Conservation (phyloP, 2,113 vertebrate genomes). For the Centropus bengalensis region DNA sequence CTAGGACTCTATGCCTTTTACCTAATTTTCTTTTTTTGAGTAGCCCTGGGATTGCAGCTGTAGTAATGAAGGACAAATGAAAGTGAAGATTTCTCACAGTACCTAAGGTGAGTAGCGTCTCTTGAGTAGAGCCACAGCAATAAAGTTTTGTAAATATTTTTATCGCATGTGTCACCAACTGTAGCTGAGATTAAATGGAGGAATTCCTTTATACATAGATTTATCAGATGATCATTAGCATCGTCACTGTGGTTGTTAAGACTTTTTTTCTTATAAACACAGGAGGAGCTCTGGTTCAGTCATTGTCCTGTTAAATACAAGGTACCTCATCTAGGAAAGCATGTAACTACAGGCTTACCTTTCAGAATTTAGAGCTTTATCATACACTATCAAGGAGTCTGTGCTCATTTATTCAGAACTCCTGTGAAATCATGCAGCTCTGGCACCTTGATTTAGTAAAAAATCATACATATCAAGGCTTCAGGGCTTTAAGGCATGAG, state of each 20-base stretch:
- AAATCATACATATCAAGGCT: neutral
- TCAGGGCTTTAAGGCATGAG: neutral
- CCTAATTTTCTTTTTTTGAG: neutral
- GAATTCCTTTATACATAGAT: neutral
- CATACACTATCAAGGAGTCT: neutral
- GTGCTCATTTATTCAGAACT: neutral
- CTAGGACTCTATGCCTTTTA: neutral
- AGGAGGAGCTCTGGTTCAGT: neutral
- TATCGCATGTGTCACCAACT: neutral
- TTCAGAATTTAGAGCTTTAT: neutral
- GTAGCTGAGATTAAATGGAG: neutral
- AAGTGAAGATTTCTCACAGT: neutral
- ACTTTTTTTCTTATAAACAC: neutral
- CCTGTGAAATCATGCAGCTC: neutral
- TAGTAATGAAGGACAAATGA: neutral
- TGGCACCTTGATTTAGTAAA: neutral
- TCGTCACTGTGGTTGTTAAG: neutral
- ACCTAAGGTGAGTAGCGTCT: neutral
- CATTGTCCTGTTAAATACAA: neutral
- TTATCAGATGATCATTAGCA: neutral
- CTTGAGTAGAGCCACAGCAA: neutral
- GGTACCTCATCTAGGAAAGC: neutral
- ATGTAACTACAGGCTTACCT: neutral
- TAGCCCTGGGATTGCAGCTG: neutral
- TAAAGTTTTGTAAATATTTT: neutral